Conservation (phyloP, 2,888 invertebrate species). For the Cecidostiba fungosa region DNA sequence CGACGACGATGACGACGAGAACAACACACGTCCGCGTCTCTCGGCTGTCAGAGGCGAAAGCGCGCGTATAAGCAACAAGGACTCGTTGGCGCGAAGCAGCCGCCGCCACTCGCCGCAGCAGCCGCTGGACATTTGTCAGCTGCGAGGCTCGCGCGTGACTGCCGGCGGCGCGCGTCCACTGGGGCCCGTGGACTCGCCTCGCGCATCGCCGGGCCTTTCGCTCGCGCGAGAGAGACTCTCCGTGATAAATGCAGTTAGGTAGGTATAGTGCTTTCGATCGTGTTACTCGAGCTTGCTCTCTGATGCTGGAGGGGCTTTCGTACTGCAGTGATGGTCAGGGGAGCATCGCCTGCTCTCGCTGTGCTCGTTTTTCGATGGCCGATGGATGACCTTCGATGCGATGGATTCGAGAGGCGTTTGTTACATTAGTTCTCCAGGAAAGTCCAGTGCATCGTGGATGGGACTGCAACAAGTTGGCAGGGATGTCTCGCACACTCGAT, state of each 20-base stretch:
- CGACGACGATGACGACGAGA: not conserved
- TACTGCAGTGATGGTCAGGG: not conserved
- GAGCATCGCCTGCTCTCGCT: not conserved
- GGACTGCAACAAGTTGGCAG: not conserved
- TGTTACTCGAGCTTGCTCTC: not conserved
- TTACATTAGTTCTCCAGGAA: no score
- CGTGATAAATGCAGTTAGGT: not conserved
- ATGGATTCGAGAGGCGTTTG: not conserved
- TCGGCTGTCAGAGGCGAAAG: constrained; percentile 21
- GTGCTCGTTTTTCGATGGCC: not conserved
- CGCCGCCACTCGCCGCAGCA: constrained; percentile 18
- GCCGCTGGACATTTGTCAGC: constrained; percentile 53
- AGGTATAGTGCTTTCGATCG: not conserved
- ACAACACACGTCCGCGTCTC: constrained; percentile 18
- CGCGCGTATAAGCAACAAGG: constrained; percentile 12
- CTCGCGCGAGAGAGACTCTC: constrained; percentile 8
- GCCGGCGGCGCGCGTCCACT: not conserved
- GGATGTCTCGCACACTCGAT: not conserved
- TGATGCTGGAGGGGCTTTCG: not conserved
- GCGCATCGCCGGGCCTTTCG: constrained; percentile 13
- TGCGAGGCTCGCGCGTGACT: constrained; percentile 50
- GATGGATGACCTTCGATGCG: not conserved
- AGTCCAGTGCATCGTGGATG: no score
- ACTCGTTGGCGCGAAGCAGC: constrained; percentile 30
- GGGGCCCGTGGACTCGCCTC: constrained; percentile 13